Evolutionary conservation across 2,113 vertebrate genomes (phyloP), one percentile per base, ranked within the genome.

Genomic region (Sinocyclocheilus anshuiensis): DNA sequence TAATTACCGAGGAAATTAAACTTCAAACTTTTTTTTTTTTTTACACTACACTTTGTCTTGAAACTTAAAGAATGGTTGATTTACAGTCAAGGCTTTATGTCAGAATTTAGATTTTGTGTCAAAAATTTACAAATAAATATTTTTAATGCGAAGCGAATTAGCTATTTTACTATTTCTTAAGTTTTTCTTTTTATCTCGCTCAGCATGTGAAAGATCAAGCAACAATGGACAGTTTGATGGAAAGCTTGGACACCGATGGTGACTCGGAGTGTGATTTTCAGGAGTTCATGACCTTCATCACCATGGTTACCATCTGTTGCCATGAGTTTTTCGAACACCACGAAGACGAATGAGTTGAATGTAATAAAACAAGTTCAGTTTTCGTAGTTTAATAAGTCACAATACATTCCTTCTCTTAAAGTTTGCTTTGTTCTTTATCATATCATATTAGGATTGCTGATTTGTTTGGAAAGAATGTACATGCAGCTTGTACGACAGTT

Each of bases 161-260:
- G 6, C 42, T 15, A 76, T 55, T 71, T 48, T 39, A 9, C 5
- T 33, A 4, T 18, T 72, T 26, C 13, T 6, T 2, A 42, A 2
- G 24, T 20, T 59, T 2, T 36, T 42, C 6, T 33, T 8, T 59
- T 59, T 9, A 7, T 59, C 7, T n/a, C 11, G 63, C 87, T 74
- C 87, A 97, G 96, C 96, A 97, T 87, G 95, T 97, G 87, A 97
- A 96, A 84, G 96, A 97, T 92, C 96, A 96, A 90, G 94, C 96
- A 83, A 92, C 92, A 0, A 93, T 97, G 90, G 96, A 97, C 92
- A 95, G 94, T 89, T 93, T 97, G 92, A 97, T 97, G 96, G 95
- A 97, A 86, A 93, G 94, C 0, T 91, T 97, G 92, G 96, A 97
- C 77, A 84, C 90, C 0, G 94, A 97, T 0, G 95, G 95, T 7